These are phyloP conservation scores for Sebastes kiyomatsui DNA, from an alignment of 2,797 vertebrate species.

Conservation along the genomic window DNA sequence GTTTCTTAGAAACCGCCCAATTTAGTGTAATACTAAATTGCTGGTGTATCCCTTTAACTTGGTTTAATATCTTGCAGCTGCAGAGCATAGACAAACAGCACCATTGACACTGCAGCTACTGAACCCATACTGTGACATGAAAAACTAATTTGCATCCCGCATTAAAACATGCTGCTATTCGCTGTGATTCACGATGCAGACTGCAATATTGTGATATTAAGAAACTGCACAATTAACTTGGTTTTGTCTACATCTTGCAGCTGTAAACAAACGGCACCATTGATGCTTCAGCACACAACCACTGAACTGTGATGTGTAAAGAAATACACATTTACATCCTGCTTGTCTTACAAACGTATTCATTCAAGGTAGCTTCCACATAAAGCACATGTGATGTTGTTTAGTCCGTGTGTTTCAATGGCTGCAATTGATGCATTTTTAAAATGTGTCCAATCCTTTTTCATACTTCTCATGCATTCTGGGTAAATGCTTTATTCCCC, in stretches of 20 bases:
- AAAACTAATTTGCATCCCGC: neutral
- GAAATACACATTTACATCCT: neutral
- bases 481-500: neutral
- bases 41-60: neutral
- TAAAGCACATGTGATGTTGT: slow-evolving; percentile 18
- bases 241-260: slow-evolving; percentile 3
- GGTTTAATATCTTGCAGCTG: neutral
- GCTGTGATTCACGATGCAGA: neutral
- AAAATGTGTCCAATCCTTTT: neutral
- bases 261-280: slow-evolving; percentile 8
- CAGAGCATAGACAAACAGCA: neutral
- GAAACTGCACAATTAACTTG: neutral
- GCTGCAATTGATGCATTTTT: neutral
- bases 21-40: neutral
- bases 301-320: neutral
- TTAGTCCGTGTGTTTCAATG: neutral
- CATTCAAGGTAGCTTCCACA: neutral
- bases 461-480: neutral
- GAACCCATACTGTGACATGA: neutral
- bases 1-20: neutral
- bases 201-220: neutral
- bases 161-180: neutral
- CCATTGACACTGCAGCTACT: neutral
- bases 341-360: neutral
- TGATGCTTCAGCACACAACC: neutral